Conservation (phyloP, 2,113 vertebrate species). For the Holacanthus passer region DNA sequence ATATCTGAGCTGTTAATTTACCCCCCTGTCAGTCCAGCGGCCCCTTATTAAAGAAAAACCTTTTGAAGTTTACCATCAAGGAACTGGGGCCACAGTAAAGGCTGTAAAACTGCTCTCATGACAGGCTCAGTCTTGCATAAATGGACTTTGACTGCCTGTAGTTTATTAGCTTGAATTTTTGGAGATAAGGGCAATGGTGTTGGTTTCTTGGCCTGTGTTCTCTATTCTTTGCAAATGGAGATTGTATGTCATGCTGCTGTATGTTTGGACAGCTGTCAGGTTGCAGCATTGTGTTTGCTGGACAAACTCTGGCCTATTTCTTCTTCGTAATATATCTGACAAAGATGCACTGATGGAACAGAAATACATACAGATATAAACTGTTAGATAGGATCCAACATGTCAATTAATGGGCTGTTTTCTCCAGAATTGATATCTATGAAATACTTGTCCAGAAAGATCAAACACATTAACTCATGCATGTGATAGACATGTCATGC, state of each 20-base stretch:
- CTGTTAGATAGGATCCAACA: too few species aligned
- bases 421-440: background rate
- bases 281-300: background rate
- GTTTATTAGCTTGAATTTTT: background rate
- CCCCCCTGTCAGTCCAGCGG: conserved; percentile 15
- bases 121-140: background rate
- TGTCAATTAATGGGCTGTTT: background rate
- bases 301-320: background rate
- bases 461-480: background rate
- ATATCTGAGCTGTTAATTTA: conserved; percentile 44
- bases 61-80: background rate
- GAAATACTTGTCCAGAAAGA: too few species aligned
- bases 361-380: too few species aligned
- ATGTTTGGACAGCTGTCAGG: background rate
- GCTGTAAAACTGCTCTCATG: background rate
- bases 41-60: background rate
- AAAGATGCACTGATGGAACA: too few species aligned
- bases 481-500: background rate
- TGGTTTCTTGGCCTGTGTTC: background rate
- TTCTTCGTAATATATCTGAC: too few species aligned
- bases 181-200: background rate
- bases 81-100: background rate
- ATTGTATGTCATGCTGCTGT: background rate
- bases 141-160: background rate
- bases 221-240: background rate